Conservation (phyloP, 2,888 invertebrate genomes). For the Adelphocoris suturalis region DNA sequence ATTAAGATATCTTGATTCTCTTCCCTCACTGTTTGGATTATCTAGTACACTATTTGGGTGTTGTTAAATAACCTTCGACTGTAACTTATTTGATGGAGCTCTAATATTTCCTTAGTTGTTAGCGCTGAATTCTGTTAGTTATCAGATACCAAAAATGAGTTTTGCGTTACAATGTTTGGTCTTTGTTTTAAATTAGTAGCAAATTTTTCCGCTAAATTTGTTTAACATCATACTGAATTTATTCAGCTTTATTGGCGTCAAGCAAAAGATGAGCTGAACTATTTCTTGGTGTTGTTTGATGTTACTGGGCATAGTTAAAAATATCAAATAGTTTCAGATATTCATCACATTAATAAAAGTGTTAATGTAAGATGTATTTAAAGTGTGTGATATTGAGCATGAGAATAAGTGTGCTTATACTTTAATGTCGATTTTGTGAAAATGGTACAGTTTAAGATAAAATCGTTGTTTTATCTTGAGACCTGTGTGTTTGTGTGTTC, state of each 20-base stretch:
- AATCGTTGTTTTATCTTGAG: conserved; percentile 62
- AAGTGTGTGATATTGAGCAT: conserved; percentile 69
- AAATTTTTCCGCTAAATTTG: too few relatives aligned
- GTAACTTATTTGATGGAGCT: too few relatives aligned
- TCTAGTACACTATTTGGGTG: too few relatives aligned
- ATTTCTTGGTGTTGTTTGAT: conserved; percentile 67
- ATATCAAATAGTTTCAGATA: conserved; percentile 65
- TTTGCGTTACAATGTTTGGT: too few relatives aligned
- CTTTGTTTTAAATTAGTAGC: too few relatives aligned
- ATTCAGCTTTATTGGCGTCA: neutral
- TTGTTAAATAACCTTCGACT: too few relatives aligned
- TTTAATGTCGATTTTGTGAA: conserved; percentile 62
- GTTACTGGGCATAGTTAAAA: conserved; percentile 69
- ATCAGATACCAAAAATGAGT: too few relatives aligned
- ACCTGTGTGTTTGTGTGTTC: conserved; percentile 63
- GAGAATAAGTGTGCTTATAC: conserved; percentile 70
- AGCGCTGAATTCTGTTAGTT: too few relatives aligned
- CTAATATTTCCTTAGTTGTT: too few relatives aligned
- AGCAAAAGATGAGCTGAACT: conserved; percentile 67
- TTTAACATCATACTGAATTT: neutral
- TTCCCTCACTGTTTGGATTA: too few relatives aligned
- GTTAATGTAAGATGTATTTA: conserved; percentile 62
- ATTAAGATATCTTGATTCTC: too few relatives aligned
- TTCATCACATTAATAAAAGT: conserved; percentile 61
- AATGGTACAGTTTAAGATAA: conserved; percentile 59